Evolutionary conservation across 2,797 vertebrate genomes (phyloP), one percentile per base, ranked within the genome.

Genomic region (Myripristis jacobus): DNA sequence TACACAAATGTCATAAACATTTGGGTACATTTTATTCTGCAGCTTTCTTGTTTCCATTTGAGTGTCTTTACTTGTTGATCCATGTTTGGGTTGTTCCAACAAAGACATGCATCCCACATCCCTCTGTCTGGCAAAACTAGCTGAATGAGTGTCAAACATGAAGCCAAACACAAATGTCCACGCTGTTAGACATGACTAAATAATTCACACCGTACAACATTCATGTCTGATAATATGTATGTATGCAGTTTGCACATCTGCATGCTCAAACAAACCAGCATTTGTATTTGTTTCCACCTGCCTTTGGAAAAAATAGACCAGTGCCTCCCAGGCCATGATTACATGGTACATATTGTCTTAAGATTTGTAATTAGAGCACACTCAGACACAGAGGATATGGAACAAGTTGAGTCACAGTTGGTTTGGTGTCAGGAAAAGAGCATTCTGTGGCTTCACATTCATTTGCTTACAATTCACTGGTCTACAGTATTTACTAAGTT

Each of bases 331-430:
- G 78, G 64, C 36, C 64, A 55, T 88, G 85, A 90, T 92, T 89
- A 90, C 81, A 89, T 54, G 82, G 84, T 89, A 34, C 70, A 78
- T 77, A 84, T 73, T 55, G 57, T 57, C 70, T 60, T 53, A 81
- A 77, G 77, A 84, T 82, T 88, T 86, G 67, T 88, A 90, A 90
- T 89, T 91, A 90, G 76, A 90, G 88, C 87, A 85, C 82, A 81
- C 67, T 54, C 63, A 59, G 66, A 56, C 1, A 3, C 46, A 67
- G 78, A 84, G 81, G 88, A 91, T 88, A 80, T 81, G 74, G 78
- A 87, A 88, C 76, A 87, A 78, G 82, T 87, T 83, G 77, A 84
- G 79, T 89, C 88, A 88, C 65, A 80, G 74, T 79, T 24, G 22
- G 59, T 75, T 76, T 62, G 36, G 65, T 80, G 44, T 80, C 57